Conservation (phyloP, 2,797 vertebrate species). For the Trachops cirrhosus region DNA sequence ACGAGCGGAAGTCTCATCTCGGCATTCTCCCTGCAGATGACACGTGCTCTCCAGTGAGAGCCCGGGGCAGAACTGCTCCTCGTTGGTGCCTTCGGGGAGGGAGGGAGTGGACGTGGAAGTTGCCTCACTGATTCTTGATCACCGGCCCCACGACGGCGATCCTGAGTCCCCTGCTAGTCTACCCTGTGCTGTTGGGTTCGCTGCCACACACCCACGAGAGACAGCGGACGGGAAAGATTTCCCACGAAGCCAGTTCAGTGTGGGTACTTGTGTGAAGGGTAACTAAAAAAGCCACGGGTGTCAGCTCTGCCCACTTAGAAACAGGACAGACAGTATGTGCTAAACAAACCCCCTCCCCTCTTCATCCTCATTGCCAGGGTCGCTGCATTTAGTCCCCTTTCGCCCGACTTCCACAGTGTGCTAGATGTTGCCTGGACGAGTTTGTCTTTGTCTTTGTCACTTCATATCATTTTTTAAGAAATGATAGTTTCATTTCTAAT, state of each 20-base stretch:
- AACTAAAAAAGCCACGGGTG: too few species aligned
- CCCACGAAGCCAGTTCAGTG: rapidly evolving
- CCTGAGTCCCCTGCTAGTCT: rapidly evolving
- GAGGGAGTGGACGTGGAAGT: neutral
- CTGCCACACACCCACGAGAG: rapidly evolving
- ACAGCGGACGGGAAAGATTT: neutral
- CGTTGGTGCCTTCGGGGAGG: neutral
- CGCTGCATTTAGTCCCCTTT: neutral
- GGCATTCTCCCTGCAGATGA: neutral
- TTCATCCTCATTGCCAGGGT: rapidly evolving
- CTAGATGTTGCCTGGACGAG: rapidly evolving
- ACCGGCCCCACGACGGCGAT: rapidly evolving
- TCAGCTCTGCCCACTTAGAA: neutral
- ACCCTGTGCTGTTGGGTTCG: neutral
- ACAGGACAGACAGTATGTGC: neutral
- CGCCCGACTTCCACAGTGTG: rapidly evolving
- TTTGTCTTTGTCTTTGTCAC: neutral
- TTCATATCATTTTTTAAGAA: neutral
- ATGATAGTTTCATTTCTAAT: neutral
- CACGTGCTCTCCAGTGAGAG: neutral
- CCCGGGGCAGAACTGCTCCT: rapidly evolving
- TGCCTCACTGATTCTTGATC: rapidly evolving
- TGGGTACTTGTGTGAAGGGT: neutral
- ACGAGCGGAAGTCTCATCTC: neutral
- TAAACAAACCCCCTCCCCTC: neutral